These are phyloP conservation scores for Myotis planiceps DNA, from an alignment of 2,797 vertebrate genomes.

Conservation along the genomic window DNA sequence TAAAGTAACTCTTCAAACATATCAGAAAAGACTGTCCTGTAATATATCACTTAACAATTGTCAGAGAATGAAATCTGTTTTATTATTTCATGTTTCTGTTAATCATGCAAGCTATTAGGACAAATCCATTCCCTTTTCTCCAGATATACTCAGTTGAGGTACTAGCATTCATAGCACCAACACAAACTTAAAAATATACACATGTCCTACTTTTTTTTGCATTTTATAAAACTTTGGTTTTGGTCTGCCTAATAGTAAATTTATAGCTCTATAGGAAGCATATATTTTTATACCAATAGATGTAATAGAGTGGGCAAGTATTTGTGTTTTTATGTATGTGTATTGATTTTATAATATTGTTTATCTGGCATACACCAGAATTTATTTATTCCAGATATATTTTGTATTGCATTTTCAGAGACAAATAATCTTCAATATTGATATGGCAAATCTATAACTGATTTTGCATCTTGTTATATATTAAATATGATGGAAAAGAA, in stretches of 20 bases:
- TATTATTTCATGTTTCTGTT: background rate
- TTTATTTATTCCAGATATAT: background rate
- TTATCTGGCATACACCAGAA: background rate
- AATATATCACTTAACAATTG: background rate
- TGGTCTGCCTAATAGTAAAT: background rate
- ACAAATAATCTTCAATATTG: background rate
- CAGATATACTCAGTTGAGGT: background rate
- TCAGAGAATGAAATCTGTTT: background rate
- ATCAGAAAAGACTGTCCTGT: background rate
- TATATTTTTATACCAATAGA: background rate
- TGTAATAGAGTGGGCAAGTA: background rate
- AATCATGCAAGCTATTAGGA: background rate
- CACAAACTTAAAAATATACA: background rate
- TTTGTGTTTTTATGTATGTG: background rate
- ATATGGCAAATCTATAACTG: background rate
- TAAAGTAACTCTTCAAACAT: background rate
- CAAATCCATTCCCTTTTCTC: background rate
- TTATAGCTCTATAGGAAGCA: background rate
- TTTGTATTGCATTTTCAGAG: background rate
- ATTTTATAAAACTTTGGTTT: background rate
- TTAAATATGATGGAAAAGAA: background rate
- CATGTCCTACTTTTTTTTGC: background rate
- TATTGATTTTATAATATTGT: background rate
- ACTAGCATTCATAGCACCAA: background rate
- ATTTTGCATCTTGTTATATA: background rate